Percentiles rank a stretch among this genome's conserved stretches.
Evolutionary conservation across 92 coral and sea anemone species (phyloP).

Genomic region (Micromussa lordhowensis): DNA sequence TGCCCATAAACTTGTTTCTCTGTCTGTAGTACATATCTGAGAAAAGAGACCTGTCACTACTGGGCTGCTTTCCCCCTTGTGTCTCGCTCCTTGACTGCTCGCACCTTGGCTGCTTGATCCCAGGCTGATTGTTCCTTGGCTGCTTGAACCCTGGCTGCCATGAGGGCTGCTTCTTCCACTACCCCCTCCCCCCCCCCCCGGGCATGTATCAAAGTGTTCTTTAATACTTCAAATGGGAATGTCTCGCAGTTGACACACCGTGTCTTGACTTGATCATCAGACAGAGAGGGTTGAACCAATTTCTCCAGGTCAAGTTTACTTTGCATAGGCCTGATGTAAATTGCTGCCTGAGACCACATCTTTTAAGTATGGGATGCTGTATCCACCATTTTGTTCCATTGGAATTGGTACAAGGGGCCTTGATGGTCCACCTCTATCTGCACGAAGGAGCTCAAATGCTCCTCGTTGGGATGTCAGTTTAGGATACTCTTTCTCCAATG

Average conservation of each 20-base stretch:
- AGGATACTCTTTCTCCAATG: slow-evolving; percentile 56
- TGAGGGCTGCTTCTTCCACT: slow-evolving; percentile 4
- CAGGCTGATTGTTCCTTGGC: too few relatives aligned
- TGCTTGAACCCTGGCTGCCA: slow-evolving; percentile 1
- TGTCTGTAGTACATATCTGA: too few relatives aligned
- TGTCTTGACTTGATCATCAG: too few relatives aligned
- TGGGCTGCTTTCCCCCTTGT: slow-evolving; percentile 13
- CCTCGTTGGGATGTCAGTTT: slow-evolving; percentile 47
- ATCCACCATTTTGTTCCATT: slow-evolving; percentile 43
- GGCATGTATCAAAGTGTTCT: slow-evolving; percentile 39
- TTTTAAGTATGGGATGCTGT: slow-evolving; percentile 51
- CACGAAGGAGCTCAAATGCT: slow-evolving; percentile 57
- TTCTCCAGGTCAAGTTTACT: slow-evolving; percentile 13
- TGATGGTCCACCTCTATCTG: slow-evolving; percentile 48
- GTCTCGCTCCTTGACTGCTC: slow-evolving; percentile 11
- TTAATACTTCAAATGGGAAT: slow-evolving; percentile 35
- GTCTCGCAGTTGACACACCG: too few relatives aligned
- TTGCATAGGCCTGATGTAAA: slow-evolving; percentile 51
- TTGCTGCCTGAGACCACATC: slow-evolving; percentile 30
- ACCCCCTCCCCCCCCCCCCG: slow-evolving; percentile 37
- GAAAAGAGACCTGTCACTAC: too few relatives aligned
- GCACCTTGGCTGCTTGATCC: neutral
- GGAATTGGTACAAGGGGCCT: slow-evolving; percentile 46
- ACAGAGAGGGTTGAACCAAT: too few relatives aligned
- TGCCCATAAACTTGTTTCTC: too few relatives aligned